These are phyloP conservation scores for Byasa hedistus DNA, from an alignment of 2,888 invertebrate genomes.

Conservation along the genomic window DNA sequence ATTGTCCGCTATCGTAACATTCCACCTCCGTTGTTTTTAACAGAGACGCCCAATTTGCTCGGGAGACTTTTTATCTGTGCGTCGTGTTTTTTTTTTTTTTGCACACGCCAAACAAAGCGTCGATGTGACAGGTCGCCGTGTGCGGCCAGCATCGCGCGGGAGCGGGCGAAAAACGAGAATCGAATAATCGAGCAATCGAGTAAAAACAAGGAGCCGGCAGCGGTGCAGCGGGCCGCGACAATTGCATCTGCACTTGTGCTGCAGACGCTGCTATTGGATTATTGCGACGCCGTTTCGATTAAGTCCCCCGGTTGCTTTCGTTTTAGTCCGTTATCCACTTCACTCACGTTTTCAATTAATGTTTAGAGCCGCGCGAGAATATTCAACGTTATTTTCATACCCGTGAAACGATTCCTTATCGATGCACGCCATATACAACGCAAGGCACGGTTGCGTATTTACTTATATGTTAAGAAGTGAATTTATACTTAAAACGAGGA, in stretches of 20 bases:
- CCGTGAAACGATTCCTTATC: no score
- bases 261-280: conserved; percentile 73
- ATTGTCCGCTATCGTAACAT: conserved; percentile 76
- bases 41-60: conserved; percentile 78
- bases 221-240: conserved; percentile 69
- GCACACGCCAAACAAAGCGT: conserved; percentile 67
- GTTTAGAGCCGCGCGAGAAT: neutral
- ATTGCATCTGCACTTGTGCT: conserved; percentile 72
- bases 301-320: conserved; percentile 55
- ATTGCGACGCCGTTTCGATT: conserved; percentile 67
- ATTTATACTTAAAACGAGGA: no score
- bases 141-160: conserved; percentile 63
- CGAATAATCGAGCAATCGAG: conserved; percentile 72
- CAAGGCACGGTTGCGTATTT: no score
- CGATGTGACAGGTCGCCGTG: conserved; percentile 77
- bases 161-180: conserved; percentile 70
- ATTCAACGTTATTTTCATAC: neutral
- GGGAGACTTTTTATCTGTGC: conserved; percentile 72
- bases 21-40: conserved; percentile 78
- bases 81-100: conserved; percentile 64
- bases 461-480: no score
- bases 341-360: conserved; percentile 32
- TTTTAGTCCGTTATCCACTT: conserved; percentile 28
- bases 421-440: no score
- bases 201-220: conserved; percentile 67